A percentile compares a stretch with the other conserved stretches of the same genome.
phyloP scores from a whole-genome alignment of 2,113 vertebrate species.

The Chlamydotis undulata region DNA sequence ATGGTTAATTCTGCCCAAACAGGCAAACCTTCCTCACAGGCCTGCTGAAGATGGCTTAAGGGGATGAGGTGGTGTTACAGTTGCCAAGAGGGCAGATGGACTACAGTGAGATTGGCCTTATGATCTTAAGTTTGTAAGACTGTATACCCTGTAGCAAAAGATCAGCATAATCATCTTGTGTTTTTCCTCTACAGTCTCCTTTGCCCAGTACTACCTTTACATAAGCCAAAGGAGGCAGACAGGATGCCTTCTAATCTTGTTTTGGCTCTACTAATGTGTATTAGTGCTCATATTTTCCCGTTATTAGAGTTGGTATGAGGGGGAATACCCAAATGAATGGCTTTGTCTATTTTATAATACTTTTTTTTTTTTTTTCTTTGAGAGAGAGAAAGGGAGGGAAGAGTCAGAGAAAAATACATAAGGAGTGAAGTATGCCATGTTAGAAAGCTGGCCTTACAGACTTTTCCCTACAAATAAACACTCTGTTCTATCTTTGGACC shows the following conservation, averaged over 20 bases:
- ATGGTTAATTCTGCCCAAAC: not conserved
- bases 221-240: not conserved
- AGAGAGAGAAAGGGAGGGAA: not conserved
- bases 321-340: not conserved
- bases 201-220: not conserved
- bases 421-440: not conserved
- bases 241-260: not conserved
- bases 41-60: not conserved
- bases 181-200: not conserved
- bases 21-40: rapidly evolving
- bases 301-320: not conserved
- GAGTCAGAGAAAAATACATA: not conserved
- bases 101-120: not conserved
- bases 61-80: not conserved
- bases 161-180: not conserved
- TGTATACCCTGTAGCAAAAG: not conserved
- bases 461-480: not conserved
- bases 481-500: not conserved
- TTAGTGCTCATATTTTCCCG: not conserved
- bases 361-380: not conserved
- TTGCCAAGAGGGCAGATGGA: not conserved
- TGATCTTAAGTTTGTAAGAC: not conserved
- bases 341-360: not conserved
- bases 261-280: not conserved
- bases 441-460: not conserved